These are phyloP conservation scores for Mus minutoides DNA, from an alignment of 2,797 vertebrate genomes.

Conservation along the genomic window DNA sequence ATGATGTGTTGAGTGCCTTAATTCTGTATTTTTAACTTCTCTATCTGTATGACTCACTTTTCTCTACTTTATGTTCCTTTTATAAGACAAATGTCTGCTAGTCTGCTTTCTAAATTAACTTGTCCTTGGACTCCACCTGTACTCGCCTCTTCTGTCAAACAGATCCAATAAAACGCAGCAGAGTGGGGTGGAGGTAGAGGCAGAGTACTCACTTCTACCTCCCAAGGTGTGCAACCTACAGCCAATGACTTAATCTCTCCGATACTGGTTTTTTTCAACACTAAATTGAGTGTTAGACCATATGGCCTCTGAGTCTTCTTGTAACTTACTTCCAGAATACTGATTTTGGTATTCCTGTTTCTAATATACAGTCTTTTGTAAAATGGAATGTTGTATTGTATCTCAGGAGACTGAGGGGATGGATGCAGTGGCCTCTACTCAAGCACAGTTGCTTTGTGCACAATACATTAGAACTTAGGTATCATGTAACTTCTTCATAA, in stretches of 20 bases:
- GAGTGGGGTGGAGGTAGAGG: neutral
- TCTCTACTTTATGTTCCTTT: conserved; percentile 76
- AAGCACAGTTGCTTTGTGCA: neutral
- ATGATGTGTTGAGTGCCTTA: conserved; percentile 83
- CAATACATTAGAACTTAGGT: neutral
- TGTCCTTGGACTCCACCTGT: conserved; percentile 69
- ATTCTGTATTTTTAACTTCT: conserved; percentile 82
- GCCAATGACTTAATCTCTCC: neutral
- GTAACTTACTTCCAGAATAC: conserved; percentile 3
- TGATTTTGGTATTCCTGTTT: neutral
- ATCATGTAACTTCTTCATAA: neutral
- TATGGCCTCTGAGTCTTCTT: neutral
- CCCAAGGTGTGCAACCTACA: neutral
- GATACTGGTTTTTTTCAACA: conserved; percentile 38
- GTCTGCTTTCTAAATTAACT: conserved; percentile 71
- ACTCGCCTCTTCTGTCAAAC: neutral
- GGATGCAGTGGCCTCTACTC: neutral
- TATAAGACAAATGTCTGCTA: conserved; percentile 71
- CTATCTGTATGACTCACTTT: conserved; percentile 78
- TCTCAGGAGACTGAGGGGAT: neutral
- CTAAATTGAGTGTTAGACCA: conserved; percentile 37
- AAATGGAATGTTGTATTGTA: neutral
- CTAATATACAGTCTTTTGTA: neutral
- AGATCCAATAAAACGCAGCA: conserved; percentile 7
- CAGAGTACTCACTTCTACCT: neutral